A percentile compares a stretch with the other conserved stretches of the same genome.
Conservation (phyloP, 2,113 vertebrate genomes). For the Myotis davidii region DNA sequence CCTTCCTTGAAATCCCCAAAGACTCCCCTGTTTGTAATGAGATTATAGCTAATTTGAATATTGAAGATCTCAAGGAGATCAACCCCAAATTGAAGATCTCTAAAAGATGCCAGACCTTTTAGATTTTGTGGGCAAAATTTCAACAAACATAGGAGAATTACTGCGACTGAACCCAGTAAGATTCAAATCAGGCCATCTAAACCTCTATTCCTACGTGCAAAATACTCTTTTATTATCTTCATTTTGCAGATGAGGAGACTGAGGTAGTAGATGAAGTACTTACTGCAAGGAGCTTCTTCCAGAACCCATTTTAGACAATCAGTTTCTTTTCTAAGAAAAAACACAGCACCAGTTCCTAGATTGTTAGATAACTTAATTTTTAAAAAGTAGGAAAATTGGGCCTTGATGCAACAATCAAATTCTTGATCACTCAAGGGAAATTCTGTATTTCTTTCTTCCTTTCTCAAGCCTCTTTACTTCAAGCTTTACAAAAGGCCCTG, state of each 20-base stretch:
- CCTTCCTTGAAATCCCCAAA: neutral
- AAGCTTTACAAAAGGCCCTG: neutral
- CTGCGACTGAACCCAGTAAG: neutral
- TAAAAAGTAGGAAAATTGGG: neutral
- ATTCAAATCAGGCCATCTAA: neutral
- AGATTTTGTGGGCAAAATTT: constrained; percentile 12
- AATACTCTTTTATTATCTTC: neutral
- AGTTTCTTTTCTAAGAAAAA: neutral
- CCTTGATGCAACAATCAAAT: neutral
- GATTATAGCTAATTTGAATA: constrained; percentile 7
- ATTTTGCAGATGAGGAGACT: neutral
- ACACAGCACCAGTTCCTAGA: neutral
- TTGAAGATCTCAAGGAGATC: neutral
- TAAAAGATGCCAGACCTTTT: neutral
- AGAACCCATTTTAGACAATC: neutral
- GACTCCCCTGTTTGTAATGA: neutral
- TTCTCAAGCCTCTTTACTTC: neutral
- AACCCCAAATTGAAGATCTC: neutral
- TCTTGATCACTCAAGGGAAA: neutral
- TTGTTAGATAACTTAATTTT: neutral
- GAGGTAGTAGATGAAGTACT: neutral
- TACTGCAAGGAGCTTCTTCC: neutral
- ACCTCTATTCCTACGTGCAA: neutral
- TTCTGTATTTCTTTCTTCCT: neutral
- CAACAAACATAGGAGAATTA: neutral